Evolutionary conservation across 2,888 invertebrate species (phyloP).

Genomic region (Keiferia lycopersicella): DNA sequence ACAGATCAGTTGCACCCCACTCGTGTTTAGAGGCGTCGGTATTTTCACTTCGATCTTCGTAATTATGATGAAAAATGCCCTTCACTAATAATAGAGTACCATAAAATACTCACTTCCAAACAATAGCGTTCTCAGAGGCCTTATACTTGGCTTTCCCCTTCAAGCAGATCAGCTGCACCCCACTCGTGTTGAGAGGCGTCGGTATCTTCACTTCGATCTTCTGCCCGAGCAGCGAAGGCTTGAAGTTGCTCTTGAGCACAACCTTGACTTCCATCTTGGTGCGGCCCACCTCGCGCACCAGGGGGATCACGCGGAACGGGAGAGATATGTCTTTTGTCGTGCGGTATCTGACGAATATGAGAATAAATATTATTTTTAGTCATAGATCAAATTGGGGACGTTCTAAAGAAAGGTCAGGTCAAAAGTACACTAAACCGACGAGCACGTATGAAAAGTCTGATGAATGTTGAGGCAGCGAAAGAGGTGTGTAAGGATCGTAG

Average conservation of each 20-base stretch:
- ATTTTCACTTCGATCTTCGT: slow-evolving; percentile 99
- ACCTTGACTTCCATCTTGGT: slow-evolving; percentile 99
- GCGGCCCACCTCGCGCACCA: slow-evolving; percentile 98
- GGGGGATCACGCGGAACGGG: slow-evolving; percentile 99
- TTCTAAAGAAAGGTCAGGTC: too few relatives aligned
- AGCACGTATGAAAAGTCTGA: too few relatives aligned
- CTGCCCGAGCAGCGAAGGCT: slow-evolving; percentile 98
- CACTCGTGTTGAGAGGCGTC: slow-evolving; percentile 98
- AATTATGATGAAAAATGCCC: too few relatives aligned
- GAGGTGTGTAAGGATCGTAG: too few relatives aligned
- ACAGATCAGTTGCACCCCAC: slow-evolving; percentile 99
- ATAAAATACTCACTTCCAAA: slow-evolving; percentile 40
- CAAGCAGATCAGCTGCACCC: slow-evolving; percentile 98
- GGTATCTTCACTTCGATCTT: slow-evolving; percentile 99
- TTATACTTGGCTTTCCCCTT: slow-evolving; percentile 99
- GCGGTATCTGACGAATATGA: slow-evolving; percentile 87
- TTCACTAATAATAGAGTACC: too few relatives aligned
- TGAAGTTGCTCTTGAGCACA: slow-evolving; percentile 99
- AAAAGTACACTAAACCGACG: too few relatives aligned
- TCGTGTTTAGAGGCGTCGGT: slow-evolving; percentile 99
- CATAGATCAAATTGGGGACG: too few relatives aligned
- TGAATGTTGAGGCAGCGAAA: too few relatives aligned
- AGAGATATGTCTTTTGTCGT: slow-evolving; percentile 99
- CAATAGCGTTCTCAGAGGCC: slow-evolving; percentile 99
- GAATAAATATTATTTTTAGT: neutral